Conservation (phyloP, 2,113 vertebrate species). For the Lamprotornis superbus region DNA sequence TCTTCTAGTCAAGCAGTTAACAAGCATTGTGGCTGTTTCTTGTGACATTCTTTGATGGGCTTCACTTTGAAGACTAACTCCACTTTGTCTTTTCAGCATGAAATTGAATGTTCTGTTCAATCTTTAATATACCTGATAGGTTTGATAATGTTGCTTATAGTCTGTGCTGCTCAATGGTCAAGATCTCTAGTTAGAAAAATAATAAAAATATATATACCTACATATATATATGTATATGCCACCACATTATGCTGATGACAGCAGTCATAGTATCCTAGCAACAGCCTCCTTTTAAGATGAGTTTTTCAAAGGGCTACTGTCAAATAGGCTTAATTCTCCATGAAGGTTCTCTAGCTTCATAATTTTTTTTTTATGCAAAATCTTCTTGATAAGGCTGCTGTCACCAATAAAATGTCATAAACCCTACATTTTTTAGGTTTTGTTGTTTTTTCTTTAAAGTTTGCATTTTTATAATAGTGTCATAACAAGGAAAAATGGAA, state of each 20-base stretch:
- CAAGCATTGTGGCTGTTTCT: neutral
- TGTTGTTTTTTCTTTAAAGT: neutral
- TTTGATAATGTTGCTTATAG: neutral
- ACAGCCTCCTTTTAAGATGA: neutral
- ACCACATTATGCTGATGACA: neutral
- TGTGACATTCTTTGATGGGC: neutral
- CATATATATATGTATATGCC: neutral
- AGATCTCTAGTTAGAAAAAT: neutral
- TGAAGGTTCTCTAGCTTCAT: neutral
- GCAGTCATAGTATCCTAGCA: conserved; percentile 19
- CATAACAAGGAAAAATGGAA: neutral
- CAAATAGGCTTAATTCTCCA: neutral
- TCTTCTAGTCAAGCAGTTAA: neutral
- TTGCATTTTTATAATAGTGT: neutral
- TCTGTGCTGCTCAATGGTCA: neutral
- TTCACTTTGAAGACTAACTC: neutral
- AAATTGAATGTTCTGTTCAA: neutral
- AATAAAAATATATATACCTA: neutral
- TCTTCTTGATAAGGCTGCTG: neutral
- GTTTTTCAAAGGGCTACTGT: neutral
- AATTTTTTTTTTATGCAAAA: neutral
- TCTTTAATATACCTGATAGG: neutral
- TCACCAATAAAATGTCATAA: neutral
- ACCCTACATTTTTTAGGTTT: accelerated
- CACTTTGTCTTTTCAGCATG: neutral